Evolutionary conservation across 2,888 invertebrate species (phyloP).

Genomic region (Eupeodes luniger): DNA sequence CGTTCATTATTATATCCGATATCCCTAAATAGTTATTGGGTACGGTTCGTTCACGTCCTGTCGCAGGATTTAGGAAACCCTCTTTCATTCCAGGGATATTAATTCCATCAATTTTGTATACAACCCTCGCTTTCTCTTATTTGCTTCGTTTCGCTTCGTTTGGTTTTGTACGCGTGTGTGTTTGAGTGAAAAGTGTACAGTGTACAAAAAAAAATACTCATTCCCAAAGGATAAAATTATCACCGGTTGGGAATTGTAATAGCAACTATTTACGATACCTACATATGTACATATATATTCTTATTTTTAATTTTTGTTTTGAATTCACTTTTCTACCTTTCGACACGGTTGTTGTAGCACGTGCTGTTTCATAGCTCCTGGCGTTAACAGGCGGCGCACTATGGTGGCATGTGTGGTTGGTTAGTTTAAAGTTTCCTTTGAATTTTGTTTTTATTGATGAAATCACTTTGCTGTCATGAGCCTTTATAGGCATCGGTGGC

Average conservation of each 20-base stretch:
- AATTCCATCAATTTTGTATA: not conserved
- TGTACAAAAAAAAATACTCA: slow-evolving; percentile 19
- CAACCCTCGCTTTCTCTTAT: not conserved
- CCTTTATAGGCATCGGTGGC: not conserved
- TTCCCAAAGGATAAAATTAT: slow-evolving; percentile 67
- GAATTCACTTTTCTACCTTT: slow-evolving; percentile 53
- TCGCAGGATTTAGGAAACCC: slow-evolving; percentile 26
- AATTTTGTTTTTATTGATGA: slow-evolving; percentile 30
- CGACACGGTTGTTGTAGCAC: slow-evolving; percentile 52
- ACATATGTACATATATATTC: not conserved
- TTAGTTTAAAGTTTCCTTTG: slow-evolving; percentile 21
- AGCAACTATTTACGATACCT: not conserved
- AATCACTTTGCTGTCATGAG: slow-evolving; percentile 19
- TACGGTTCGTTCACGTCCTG: slow-evolving; percentile 14
- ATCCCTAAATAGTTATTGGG: not conserved
- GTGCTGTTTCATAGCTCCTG: slow-evolving; percentile 62
- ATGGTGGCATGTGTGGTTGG: slow-evolving; percentile 65
- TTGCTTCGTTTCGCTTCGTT: not conserved
- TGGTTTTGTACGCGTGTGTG: not conserved
- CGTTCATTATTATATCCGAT: no score
- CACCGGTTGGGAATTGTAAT: slow-evolving; percentile 31
- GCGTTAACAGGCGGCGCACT: slow-evolving; percentile 61
- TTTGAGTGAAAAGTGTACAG: slow-evolving; percentile 16
- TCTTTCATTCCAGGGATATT: slow-evolving; percentile 14
- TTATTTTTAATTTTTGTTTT: slow-evolving; percentile 13